Evolutionary conservation across 2,113 vertebrate species (phyloP).

Genomic region (Brachionichthys hirsutus): DNA sequence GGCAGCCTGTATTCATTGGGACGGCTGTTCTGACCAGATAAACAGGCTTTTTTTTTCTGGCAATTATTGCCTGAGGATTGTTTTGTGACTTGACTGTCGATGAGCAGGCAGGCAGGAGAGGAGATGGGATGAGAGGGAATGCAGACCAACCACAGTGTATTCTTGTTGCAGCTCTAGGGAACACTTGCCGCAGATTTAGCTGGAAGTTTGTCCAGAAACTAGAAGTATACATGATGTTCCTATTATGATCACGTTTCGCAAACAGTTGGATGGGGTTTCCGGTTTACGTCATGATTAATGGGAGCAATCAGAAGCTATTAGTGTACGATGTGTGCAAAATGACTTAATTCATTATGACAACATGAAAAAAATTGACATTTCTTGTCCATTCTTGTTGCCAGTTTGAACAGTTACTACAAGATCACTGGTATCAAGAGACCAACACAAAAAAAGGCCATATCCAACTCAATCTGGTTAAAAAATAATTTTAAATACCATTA

Average conservation of each 20-base stretch:
- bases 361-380: neutral
- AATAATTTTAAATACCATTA: constrained; percentile 9
- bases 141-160: constrained; percentile 50
- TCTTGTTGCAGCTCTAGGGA: constrained; percentile 48
- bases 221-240: constrained; percentile 27
- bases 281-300: constrained; percentile 5
- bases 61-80: constrained; percentile 81
- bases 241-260: constrained; percentile 16
- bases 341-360: too few relatives aligned
- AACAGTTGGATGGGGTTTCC: constrained; percentile 2
- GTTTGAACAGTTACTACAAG: constrained; percentile 5
- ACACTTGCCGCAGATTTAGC: constrained; percentile 52
- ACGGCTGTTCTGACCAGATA: constrained; percentile 78
- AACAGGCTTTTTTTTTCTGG: constrained; percentile 71
- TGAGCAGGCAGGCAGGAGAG: constrained; percentile 57
- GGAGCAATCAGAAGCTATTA: neutral
- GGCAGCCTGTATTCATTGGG: constrained; percentile 64
- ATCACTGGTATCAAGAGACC: neutral
- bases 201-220: constrained; percentile 25
- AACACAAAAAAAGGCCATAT: neutral
- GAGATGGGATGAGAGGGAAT: constrained; percentile 51
- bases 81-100: constrained; percentile 77
- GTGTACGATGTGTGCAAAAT: too few relatives aligned
- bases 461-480: constrained; percentile 1
- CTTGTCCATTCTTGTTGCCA: neutral